Base-by-base conservation (phyloP, 2,797 vertebrate genomes). In the Sebastes vulpes region DNA sequence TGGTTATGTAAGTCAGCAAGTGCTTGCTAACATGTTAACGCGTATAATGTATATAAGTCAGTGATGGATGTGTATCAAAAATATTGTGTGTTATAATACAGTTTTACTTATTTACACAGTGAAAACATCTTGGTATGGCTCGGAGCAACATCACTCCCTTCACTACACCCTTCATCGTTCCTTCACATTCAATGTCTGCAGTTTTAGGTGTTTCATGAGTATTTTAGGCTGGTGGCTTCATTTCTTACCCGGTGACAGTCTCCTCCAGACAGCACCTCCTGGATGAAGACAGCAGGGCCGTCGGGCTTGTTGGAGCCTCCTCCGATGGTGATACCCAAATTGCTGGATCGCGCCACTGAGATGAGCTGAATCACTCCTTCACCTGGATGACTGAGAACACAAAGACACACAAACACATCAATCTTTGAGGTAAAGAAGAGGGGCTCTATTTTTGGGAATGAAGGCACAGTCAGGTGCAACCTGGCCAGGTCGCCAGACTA, bases 281-380 rank as follows among this genome's bases (percentile, higher is more conserved):
- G 97, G 75, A 98, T 96, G 72, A 97, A 98, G 68, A 98, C 89
- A 3, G 97, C 97, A 1, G 98, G 98, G 7, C 98, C 98, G 0
- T 98, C 97, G 0, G 96, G 95, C 57, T 92, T 91, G 94, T 98
- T 98, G 69, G 97, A 95, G 64, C 97, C 98, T 56, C 98, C 98
- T 12, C 96, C 93, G 5, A 98, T 91, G 5, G 92, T 93, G 91
- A 98, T 94, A 38, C 98, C 97, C 75, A 98, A 86, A 83, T 93
- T 96, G 1, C 90, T 91, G 64, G 95, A 95, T 58, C 96, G 96
- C 7, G 95, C 88, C 75, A 98, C 75, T 35, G 97, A 95, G 72
- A 98, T 95, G 64, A 97, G 95, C 89, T 98, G 98, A 88, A 98
- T 97, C 75, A 97, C 96, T n/a, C 97, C 96, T 86, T 97, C 97